Percentiles rank a stretch among this genome's conserved stretches.
Evolutionary conservation across 2,888 invertebrate genomes (phyloP).

Genomic region (Oegoconia quadripuncta): DNA sequence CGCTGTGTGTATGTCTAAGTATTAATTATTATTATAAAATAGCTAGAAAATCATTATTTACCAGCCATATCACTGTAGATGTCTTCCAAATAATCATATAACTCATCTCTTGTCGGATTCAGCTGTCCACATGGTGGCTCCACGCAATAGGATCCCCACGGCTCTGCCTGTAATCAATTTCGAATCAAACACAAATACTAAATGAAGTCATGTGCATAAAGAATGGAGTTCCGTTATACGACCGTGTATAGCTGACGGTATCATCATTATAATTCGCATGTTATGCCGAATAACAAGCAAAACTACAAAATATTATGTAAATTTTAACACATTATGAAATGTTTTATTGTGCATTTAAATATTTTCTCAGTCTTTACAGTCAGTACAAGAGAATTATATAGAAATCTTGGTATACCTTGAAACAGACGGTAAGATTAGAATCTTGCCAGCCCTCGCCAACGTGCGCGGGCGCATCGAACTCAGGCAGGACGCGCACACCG

Average conservation of each 20-base stretch:
- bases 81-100: constrained; percentile 84
- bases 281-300: no score
- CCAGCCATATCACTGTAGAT: constrained; percentile 88
- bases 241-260: no score
- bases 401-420: constrained; percentile 59
- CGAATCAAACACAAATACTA: not conserved
- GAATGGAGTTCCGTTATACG: no score
- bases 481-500: constrained; percentile 93
- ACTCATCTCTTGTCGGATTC: constrained; percentile 84
- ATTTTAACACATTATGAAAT: no score
- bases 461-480: constrained; percentile 95
- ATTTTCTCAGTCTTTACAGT: no score
- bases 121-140: constrained; percentile 93
- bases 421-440: constrained; percentile 82
- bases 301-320: no score
- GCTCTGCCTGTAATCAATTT: constrained; percentile 75
- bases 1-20: no score
- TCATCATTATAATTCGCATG: no score
- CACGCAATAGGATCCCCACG: constrained; percentile 85
- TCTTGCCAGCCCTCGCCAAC: constrained; percentile 93
- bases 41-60: no score
- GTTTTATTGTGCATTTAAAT: no score
- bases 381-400: not conserved
- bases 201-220: no score
- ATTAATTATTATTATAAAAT: no score